phyloP scores from a whole-genome alignment of 1,140 invertebrate species.

The Idris sp. region DNA sequence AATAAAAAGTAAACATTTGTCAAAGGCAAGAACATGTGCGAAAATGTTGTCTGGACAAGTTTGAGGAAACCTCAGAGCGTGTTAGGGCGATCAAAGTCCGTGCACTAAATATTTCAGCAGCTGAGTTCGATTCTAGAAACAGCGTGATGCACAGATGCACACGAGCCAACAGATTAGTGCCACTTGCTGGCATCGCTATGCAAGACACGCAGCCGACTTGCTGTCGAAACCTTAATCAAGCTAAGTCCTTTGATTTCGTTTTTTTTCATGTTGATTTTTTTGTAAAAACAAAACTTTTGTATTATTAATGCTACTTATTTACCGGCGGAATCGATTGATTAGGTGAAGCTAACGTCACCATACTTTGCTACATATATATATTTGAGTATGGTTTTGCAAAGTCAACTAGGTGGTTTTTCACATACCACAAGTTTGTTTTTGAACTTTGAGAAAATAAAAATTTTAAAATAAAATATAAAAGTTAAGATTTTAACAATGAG shows the following conservation, averaged over 20 bases:
- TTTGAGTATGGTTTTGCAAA: too few relatives aligned
- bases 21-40: background rate
- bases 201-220: constrained; percentile 51
- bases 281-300: too few relatives aligned
- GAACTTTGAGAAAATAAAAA: too few relatives aligned
- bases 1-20: background rate
- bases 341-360: constrained; percentile 11
- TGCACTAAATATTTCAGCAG: constrained; percentile 69
- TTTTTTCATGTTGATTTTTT: too few relatives aligned
- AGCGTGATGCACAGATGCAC: constrained; percentile 63
- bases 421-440: too few relatives aligned
- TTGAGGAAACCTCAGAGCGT: constrained; percentile 32
- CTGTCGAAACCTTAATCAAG: constrained; percentile 43
- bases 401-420: too few relatives aligned
- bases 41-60: too few relatives aligned
- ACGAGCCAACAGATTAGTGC: constrained; percentile 68
- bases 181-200: constrained; percentile 65
- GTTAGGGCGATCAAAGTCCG: constrained; percentile 55
- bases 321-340: constrained; percentile 30
- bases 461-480: too few relatives aligned
- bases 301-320: too few relatives aligned
- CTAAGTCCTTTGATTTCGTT: constrained; percentile 22
- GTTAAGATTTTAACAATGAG: too few relatives aligned
- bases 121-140: constrained; percentile 60
- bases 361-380: too few relatives aligned